Base-by-base conservation (phyloP, 2,888 invertebrate species). In the Protodeltote pygarga region DNA sequence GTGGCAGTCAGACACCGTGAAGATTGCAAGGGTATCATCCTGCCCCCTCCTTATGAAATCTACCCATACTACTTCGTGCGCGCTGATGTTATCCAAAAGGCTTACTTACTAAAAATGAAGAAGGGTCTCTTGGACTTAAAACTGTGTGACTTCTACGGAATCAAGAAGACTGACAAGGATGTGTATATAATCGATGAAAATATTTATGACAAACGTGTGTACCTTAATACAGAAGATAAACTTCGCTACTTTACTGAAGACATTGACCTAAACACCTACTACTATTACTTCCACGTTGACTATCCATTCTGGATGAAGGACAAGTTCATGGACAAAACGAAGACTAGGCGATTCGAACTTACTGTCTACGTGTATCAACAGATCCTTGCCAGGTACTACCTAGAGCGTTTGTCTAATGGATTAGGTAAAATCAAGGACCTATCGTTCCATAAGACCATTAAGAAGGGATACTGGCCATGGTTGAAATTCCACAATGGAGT, bases 1-100 rank as follows among this genome's bases (percentile, higher is more conserved):
- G 87, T 93, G 3, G 93, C 93, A 21, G 83, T 90, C 58, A 85
- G 92, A 65, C 93, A 93, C 65, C 89, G 93, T 34, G 82, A 86
- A 5, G 93, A 93, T 73, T 89, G 88, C 80, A 87, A 75, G 53
- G 90, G 90, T 17, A 82, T 93, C 39, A 82, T 92, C 16, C 76
- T 94, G 17, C 94, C 94, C 27, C 92, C 94, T 50, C 89, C 92
- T 1, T 93, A 93, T 66, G 94, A 94, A 79, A 89, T 93, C 63
- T 90, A 94, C 58, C 95, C 95, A 0, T 93, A 94, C 86, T 93
- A 92, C 77, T 95, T 94, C 83, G 94, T 95, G 57, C 94, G 94
- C 69, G 89, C 93, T 13, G 94, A 95, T 69, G 94, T 95, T n/a
- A 92, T 95, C 65, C 90, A 93, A 50, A 93, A 90, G 40, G 89